These are phyloP conservation scores for Taphrorychus bicolor DNA, from an alignment of 2,888 invertebrate genomes.

Conservation along the genomic window DNA sequence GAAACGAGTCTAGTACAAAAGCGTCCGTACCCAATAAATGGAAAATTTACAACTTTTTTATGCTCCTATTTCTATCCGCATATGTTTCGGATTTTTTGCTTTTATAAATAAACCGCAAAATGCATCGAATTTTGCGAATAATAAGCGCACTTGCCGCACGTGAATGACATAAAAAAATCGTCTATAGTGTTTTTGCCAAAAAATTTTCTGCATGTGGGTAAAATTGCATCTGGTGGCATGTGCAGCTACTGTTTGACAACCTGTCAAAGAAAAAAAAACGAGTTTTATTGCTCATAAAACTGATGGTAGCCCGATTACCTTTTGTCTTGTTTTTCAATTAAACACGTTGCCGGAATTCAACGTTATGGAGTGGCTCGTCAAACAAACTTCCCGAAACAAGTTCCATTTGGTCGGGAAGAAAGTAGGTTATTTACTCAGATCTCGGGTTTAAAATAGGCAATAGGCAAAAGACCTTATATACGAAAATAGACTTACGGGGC, in stretches of 20 bases:
- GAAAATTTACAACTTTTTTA: constrained; percentile 28
- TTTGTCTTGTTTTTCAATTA: not conserved
- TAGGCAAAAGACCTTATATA: constrained; percentile 37
- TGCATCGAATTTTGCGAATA: not conserved
- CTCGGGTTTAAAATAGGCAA: constrained; percentile 36
- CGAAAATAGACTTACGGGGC: constrained; percentile 27
- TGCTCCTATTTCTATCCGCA: constrained; percentile 14
- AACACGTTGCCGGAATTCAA: not conserved
- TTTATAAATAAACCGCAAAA: constrained; percentile 22
- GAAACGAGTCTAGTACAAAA: not conserved
- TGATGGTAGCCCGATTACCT: too few species aligned
- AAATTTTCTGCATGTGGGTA: too few species aligned
- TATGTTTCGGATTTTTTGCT: constrained; percentile 10
- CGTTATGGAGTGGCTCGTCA: constrained; percentile 26
- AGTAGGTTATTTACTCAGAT: constrained; percentile 37
- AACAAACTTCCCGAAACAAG: constrained; percentile 25
- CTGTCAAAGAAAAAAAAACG: too few species aligned
- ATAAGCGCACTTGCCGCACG: not conserved
- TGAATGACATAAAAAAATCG: constrained; percentile 1
- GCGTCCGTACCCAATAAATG: constrained; percentile 11
- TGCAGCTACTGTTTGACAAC: too few species aligned
- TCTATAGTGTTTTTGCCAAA: not conserved
- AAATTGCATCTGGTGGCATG: too few species aligned
- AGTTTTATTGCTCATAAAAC: too few species aligned
- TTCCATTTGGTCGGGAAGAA: constrained; percentile 31